Evolutionary conservation across 2,888 invertebrate species (phyloP).

Genomic region (Gerris lacustris): DNA sequence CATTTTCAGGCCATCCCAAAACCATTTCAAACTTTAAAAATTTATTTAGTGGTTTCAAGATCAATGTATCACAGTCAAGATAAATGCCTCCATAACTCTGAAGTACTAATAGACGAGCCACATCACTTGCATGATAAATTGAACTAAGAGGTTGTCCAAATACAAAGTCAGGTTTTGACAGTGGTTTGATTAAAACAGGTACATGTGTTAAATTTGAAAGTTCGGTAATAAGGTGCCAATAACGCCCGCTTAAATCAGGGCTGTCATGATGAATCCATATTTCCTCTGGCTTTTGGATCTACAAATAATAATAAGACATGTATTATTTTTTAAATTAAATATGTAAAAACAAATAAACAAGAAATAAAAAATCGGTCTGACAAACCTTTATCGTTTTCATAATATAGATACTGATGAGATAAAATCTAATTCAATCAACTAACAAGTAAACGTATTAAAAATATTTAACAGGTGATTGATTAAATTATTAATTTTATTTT

Average conservation of each 20-base stretch:
- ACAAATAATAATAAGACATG: background rate
- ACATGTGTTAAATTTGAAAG: slow-evolving; percentile 21
- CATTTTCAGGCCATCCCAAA: slow-evolving; percentile 35
- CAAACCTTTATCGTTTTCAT: no score
- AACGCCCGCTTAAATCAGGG: slow-evolving; percentile 28
- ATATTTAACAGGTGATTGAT: no score
- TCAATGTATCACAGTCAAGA: slow-evolving; percentile 35
- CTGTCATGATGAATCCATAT: slow-evolving; percentile 35
- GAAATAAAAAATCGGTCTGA: no score
- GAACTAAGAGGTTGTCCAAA: slow-evolving; percentile 36
- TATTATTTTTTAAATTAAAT: slow-evolving; percentile 2
- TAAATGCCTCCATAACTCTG: slow-evolving; percentile 36
- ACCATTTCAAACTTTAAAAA: slow-evolving; percentile 36
- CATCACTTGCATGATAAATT: slow-evolving; percentile 36
- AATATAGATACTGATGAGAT: no score
- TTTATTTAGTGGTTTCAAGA: slow-evolving; percentile 34
- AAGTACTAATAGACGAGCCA: slow-evolving; percentile 35
- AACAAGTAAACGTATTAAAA: no score
- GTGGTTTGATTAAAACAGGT: slow-evolving; percentile 24
- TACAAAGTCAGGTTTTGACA: slow-evolving; percentile 35
- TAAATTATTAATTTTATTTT: no score
- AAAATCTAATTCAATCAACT: no score
- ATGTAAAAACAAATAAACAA: background rate
- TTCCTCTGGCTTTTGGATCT: slow-evolving; percentile 33
- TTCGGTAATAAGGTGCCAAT: slow-evolving; percentile 30